phyloP scores from a whole-genome alignment of 2,888 invertebrate genomes.

The Tetranychus piercei region DNA sequence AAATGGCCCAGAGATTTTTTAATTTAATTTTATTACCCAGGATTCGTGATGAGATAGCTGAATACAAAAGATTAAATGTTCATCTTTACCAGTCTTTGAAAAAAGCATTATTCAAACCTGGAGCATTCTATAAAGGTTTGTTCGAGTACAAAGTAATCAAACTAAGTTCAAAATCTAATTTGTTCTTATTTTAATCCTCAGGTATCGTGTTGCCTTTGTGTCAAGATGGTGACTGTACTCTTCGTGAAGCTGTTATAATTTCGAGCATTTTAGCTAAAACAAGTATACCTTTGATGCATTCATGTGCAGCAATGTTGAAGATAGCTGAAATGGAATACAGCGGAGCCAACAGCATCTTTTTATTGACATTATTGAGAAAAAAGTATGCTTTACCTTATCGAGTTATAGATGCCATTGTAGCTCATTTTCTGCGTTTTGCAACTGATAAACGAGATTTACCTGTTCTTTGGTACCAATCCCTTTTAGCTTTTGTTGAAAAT shows the following conservation, averaged over 20 bases:
- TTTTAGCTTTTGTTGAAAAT: conserved; percentile 78
- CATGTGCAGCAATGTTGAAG: conserved; percentile 79
- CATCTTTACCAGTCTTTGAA: conserved; percentile 74
- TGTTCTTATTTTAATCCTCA: not conserved
- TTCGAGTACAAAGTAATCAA: not conserved
- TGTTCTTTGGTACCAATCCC: conserved; percentile 88
- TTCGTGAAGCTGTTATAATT: conserved; percentile 85
- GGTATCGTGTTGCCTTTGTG: conserved; percentile 48
- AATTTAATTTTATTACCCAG: conserved; percentile 74
- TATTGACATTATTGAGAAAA: conserved; percentile 82
- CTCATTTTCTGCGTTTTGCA: conserved; percentile 78
- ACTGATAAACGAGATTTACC: conserved; percentile 59
- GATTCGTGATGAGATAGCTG: conserved; percentile 79
- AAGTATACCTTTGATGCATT: conserved; percentile 83
- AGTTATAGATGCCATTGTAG: conserved; percentile 81
- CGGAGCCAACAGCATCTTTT: conserved; percentile 84
- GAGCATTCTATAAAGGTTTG: conserved; percentile 72
- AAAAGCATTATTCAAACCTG: conserved; percentile 86
- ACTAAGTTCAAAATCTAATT: not conserved
- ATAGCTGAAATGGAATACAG: conserved; percentile 94
- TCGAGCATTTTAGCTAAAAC: conserved; percentile 75
- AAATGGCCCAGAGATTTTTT: conserved; percentile 88
- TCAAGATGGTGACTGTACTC: conserved; percentile 52
- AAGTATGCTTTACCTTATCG: conserved; percentile 90
- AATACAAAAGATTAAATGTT: conserved; percentile 84